phyloP scores from a whole-genome alignment of 2,888 invertebrate species.

The Gymnocheta viridis region DNA sequence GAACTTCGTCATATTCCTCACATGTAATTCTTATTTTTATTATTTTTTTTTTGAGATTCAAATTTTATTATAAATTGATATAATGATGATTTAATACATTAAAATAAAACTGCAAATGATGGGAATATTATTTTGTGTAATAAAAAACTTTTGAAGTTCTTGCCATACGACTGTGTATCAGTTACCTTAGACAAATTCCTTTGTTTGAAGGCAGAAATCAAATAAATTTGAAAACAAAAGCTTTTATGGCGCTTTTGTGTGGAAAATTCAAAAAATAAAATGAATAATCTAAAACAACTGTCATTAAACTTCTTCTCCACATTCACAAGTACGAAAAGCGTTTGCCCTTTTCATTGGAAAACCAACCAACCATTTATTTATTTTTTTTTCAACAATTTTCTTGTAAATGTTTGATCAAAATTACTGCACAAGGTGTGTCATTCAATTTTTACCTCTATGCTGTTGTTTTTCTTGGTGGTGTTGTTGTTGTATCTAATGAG shows the following conservation, averaged over 20 bases:
- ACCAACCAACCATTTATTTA: background rate
- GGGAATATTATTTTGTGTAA: slow-evolving; percentile 63
- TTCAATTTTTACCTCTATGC: slow-evolving; percentile 5
- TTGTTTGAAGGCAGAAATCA: slow-evolving; percentile 2
- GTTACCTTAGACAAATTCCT: slow-evolving; percentile 31
- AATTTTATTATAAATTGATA: slow-evolving; percentile 37
- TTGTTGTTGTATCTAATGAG: slow-evolving; percentile 43
- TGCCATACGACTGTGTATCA: background rate
- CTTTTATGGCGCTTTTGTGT: background rate
- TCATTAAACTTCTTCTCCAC: slow-evolving; percentile 41
- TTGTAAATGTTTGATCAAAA: slow-evolving; percentile 41
- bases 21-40: background rate
- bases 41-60: background rate
- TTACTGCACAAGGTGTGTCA: slow-evolving; percentile 67
- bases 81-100: slow-evolving; percentile 33
- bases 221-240: background rate
- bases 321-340: slow-evolving; percentile 20
- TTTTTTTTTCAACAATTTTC: slow-evolving; percentile 13
- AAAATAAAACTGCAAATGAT: slow-evolving; percentile 20
- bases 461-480: background rate
- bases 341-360: slow-evolving; percentile 62
- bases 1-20: slow-evolving; percentile 28
- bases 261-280: background rate
- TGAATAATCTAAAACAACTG: slow-evolving; percentile 25
- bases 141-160: slow-evolving; percentile 49